Base-by-base conservation (phyloP, 2,797 vertebrate species). In the Micrastur ruficollis region DNA sequence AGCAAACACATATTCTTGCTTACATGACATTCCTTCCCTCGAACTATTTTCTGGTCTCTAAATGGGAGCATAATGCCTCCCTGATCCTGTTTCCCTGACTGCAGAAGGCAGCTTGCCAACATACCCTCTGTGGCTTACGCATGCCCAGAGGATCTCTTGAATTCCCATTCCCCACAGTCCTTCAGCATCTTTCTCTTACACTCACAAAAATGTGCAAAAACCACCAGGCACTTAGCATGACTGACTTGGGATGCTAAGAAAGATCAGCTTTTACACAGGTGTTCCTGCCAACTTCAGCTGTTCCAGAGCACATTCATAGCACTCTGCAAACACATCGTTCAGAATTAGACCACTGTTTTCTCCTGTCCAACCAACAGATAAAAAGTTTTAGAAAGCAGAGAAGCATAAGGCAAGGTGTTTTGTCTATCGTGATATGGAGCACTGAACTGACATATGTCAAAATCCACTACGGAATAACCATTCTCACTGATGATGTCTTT, bases 111-210 rank as follows among this genome's bases (percentile, higher is more conserved):
- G 82, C 44, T 82, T 81, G 90, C 84, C 90, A 93, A 32, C 1
- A 1, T 66, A 47, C 42, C 22, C 40, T 90, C 68, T 78, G 79
- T 50, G 58, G 53, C 68, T 96, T 61, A 65, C 32, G 58, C 29
- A 50, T 14, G 44, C 63, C 66, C 95, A 89, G 81, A 90, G 70
- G 63, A 87, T 85, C 81, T 93, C 86, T 93, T 87, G 83, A 86
- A 83, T 74, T 93, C 55, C 56, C 59, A 44, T 63, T 88, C 84
- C 21, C 11, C 44, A 52, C n/a, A 55, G 70, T 73, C 59, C 78
- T 96, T 76, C 80, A 80, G 67, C 65, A 52, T 76, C 50, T 86
- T 91, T 58, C 65, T 88, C 2, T 7, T 86, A 16, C 27, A 11
- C 47, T 93, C 55, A 80, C 14, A 91, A 50, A 70, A 50, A 70